Evolutionary conservation across 2,888 invertebrate genomes (phyloP), one percentile per base, ranked within the genome.

Genomic region (Andrena haemorrhoa): DNA sequence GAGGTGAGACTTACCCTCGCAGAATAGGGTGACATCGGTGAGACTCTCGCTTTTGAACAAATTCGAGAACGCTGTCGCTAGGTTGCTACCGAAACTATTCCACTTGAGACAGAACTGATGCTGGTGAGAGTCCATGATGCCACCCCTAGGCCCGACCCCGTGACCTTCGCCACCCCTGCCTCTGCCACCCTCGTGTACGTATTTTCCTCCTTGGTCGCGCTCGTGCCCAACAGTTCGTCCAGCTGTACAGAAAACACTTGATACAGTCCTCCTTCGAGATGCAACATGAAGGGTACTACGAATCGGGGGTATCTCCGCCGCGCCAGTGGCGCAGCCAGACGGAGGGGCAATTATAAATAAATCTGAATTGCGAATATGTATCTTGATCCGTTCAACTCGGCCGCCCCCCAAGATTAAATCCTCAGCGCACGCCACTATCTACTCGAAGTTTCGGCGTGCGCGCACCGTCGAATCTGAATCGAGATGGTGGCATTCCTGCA

Each of bases 61-160:
- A 95, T 97, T 98, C 93, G 98, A 97, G 95, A 98, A 98, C 92
- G 98, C 97, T 92, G 97, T 97, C 92, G 98, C 98, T 95, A 98
- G 95, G 95, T 98, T 98, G 93, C 97, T 97, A 94, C 98, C 98
- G 95, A 98, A 98, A 95, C 98, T 98, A 96, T 98, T 98, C 98
- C 98, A 98, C 96, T 98, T 98, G 93, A 98, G 96, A 96, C 98
- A 98, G 95, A 98, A 98, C 95, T 98, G 98, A 95, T 98, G 98
- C 96, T 98, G 98, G 91, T 94, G 94, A 94, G 97, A 97, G 96
- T 98, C 98, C 98, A 98, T 98, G 95, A 96, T 97, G 96, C 95
- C 96, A 95, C 96, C 96, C 92, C 89, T 92, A 84, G 92, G 88
- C 88, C 90, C 91, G 87, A 90, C 88, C 88, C 91, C 91, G 89